Percentiles rank a stretch among this genome's conserved stretches.
These are phyloP conservation scores for Hippocampus zosterae DNA, from an alignment of 2,113 vertebrate genomes.

Conservation along the genomic window DNA sequence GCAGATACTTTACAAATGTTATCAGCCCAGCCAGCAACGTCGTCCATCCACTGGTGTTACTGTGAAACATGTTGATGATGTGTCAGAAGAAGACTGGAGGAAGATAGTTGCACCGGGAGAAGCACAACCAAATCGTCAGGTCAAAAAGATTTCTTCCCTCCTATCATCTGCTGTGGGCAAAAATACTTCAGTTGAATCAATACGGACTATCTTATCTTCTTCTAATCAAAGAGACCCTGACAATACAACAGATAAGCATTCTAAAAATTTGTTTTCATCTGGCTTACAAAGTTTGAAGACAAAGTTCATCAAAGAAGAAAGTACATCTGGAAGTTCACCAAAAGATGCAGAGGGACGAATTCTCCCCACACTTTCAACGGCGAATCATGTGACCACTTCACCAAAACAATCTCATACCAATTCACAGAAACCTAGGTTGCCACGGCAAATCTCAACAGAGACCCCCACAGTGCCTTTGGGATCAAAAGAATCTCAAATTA, in stretches of 20 bases:
- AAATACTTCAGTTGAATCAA: conserved; percentile 63
- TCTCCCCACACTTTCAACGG: conserved; percentile 52
- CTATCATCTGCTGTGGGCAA: conserved; percentile 81
- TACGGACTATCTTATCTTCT: conserved; percentile 44
- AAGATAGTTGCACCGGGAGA: conserved; percentile 66
- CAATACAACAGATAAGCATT: conserved; percentile 37
- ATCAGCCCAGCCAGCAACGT: conserved; percentile 60
- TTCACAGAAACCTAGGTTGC: conserved; percentile 63
- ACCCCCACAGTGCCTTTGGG: conserved; percentile 41
- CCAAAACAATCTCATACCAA: conserved; percentile 21
- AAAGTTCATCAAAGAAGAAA: conserved; percentile 65
- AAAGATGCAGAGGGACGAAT: conserved; percentile 35
- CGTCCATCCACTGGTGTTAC: conserved; percentile 58
- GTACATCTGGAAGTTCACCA: background rate
- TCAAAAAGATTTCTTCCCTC: conserved; percentile 77
- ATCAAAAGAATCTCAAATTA: conserved; percentile 36
- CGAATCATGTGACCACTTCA: conserved; percentile 25
- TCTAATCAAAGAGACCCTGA: conserved; percentile 16
- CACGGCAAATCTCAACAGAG: conserved; percentile 59
- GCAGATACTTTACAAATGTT: conserved; percentile 66
- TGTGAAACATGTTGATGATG: conserved; percentile 71
- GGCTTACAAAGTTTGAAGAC: conserved; percentile 69
- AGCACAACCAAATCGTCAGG: conserved; percentile 69
- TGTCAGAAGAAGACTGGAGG: conserved; percentile 73
- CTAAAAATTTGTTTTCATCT: conserved; percentile 59